These are phyloP conservation scores for Meriones psammophilus DNA, from an alignment of 2,797 vertebrate genomes.

Conservation along the genomic window DNA sequence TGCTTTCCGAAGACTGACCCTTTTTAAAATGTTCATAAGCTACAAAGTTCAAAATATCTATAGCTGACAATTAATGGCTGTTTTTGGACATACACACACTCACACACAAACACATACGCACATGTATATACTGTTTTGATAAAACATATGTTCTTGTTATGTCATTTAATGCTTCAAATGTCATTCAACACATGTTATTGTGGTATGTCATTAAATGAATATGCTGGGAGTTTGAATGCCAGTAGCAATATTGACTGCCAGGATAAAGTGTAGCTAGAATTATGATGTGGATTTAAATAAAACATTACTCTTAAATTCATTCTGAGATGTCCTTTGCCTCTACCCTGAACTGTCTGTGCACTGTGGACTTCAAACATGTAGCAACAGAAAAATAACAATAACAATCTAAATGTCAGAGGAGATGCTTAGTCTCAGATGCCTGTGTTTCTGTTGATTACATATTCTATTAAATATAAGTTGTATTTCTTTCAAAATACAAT, in stretches of 20 bases:
- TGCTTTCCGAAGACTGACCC: neutral
- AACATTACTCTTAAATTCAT: neutral
- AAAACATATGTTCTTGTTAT: neutral
- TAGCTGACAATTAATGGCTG: neutral
- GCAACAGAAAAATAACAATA: neutral
- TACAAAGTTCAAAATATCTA: neutral
- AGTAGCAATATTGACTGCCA: neutral
- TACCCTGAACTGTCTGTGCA: neutral
- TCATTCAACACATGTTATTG: neutral
- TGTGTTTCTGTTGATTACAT: neutral
- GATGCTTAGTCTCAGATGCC: neutral
- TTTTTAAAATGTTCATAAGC: neutral
- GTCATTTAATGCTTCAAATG: conserved; percentile 3
- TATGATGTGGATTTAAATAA: neutral
- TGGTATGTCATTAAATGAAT: neutral
- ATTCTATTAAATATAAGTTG: neutral
- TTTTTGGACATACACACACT: neutral
- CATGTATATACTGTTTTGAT: neutral
- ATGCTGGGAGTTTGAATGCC: neutral
- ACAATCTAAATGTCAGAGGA: neutral
- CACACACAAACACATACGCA: neutral
- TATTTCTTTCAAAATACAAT: conserved; percentile 28
- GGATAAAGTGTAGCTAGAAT: neutral
- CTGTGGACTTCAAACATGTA: neutral
- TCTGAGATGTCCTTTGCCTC: neutral